phyloP scores from a whole-genome alignment of 92 coral and sea anemone species.

The Umimayanthus chanpuru region DNA sequence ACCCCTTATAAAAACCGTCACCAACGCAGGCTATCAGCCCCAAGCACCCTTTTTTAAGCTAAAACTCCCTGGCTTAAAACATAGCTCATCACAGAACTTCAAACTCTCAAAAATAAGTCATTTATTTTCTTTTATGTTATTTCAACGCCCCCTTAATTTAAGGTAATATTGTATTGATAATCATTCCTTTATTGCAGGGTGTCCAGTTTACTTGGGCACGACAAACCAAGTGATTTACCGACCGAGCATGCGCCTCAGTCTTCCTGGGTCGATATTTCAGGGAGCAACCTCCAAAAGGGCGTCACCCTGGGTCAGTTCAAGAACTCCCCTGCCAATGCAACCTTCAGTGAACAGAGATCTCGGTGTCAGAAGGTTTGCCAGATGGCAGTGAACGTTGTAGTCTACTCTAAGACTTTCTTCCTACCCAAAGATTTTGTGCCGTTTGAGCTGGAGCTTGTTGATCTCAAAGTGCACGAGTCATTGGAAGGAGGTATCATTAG shows the following conservation, averaged over 20 bases:
- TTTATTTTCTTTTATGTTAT: too few relatives aligned
- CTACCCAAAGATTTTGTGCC: slow-evolving; percentile 65
- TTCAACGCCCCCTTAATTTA: too few relatives aligned
- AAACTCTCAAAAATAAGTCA: too few relatives aligned
- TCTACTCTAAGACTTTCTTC: slow-evolving; percentile 76
- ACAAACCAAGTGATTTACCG: slow-evolving; percentile 47
- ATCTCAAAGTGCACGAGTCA: slow-evolving; percentile 70
- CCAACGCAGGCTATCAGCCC: too few relatives aligned
- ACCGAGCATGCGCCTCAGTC: slow-evolving; percentile 75
- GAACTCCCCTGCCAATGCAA: slow-evolving; percentile 86
- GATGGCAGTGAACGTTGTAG: slow-evolving; percentile 80
- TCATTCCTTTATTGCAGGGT: slow-evolving; percentile 42
- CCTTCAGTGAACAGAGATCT: slow-evolving; percentile 78
- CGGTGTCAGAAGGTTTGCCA: slow-evolving; percentile 83
- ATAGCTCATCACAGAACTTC: too few relatives aligned
- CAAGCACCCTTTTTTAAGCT: too few relatives aligned
- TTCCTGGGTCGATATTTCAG: slow-evolving; percentile 81
- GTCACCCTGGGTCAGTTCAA: slow-evolving; percentile 71
- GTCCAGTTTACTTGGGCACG: slow-evolving; percentile 67
- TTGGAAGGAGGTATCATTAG: slow-evolving; percentile 70
- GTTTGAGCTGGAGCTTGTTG: slow-evolving; percentile 59
- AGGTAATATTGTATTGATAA: not conserved
- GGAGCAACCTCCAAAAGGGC: slow-evolving; percentile 66
- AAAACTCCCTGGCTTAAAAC: too few relatives aligned
- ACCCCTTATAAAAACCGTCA: too few relatives aligned